A percentile compares a stretch with the other conserved stretches of the same genome.
Evolutionary conservation across 30 jellyfish, hydroid and myxozoan genomes (phyloP).

Genomic region (Chrysaora quinquecirrha): DNA sequence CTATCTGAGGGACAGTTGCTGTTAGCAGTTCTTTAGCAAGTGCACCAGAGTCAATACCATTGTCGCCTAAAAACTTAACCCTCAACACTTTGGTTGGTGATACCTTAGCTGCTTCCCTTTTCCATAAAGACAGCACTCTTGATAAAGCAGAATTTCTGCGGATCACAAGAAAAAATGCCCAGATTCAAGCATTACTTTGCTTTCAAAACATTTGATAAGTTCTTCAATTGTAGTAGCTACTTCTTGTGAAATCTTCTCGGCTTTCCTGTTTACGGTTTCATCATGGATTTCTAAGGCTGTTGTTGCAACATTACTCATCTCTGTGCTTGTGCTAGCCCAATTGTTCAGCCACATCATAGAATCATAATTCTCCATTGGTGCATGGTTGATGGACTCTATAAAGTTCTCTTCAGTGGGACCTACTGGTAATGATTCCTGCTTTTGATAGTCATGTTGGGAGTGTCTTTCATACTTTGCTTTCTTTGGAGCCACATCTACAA

Average conservation of each 20-base stretch:
- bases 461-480: background rate
- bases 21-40: background rate
- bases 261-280: background rate
- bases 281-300: background rate
- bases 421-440: background rate
- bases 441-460: background rate
- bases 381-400: background rate
- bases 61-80: conserved; percentile 1
- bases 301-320: background rate
- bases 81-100: background rate
- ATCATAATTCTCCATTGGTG: background rate
- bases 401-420: background rate
- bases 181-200: background rate
- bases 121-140: conserved; percentile 4
- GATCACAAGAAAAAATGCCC: background rate
- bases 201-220: background rate
- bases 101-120: background rate
- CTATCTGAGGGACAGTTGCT: background rate
- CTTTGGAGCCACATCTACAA: background rate
- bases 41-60: conserved; percentile 17
- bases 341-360: background rate
- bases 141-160: background rate
- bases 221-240: background rate
- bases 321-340: background rate
- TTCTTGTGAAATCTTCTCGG: background rate